Evolutionary conservation across 1,140 invertebrate genomes (phyloP).

Genomic region (Homalodisca vitripennis): DNA sequence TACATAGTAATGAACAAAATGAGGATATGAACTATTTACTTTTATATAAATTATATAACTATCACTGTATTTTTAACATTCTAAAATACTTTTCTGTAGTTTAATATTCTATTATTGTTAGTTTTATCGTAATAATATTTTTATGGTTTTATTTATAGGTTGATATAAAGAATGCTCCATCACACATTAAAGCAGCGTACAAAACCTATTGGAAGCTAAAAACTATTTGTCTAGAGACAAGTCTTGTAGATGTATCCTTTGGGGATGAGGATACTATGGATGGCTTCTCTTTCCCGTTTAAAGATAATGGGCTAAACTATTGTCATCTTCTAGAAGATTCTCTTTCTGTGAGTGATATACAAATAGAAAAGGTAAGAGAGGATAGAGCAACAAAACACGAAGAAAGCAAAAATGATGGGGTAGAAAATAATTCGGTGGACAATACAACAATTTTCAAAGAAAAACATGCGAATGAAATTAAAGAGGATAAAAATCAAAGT

Average conservation of each 20-base stretch:
- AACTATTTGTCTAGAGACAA: slow-evolving; percentile 62
- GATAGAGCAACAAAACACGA: background rate
- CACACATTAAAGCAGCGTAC: slow-evolving; percentile 70
- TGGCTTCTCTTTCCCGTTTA: slow-evolving; percentile 27
- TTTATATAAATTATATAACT: slow-evolving; percentile 29
- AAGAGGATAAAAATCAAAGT: background rate
- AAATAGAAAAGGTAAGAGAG: background rate
- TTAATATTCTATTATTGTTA: background rate
- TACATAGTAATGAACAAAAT: background rate
- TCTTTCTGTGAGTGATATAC: slow-evolving; percentile 9
- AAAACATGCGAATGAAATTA: background rate
- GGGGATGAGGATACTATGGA: slow-evolving; percentile 42
- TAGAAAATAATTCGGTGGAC: background rate
- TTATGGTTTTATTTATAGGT: slow-evolving; percentile 53
- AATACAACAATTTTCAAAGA: background rate
- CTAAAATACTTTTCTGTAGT: slow-evolving; percentile 35
- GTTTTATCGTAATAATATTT: background rate
- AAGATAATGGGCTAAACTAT: background rate
- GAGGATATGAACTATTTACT: background rate
- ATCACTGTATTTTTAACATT: slow-evolving; percentile 32
- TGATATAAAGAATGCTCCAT: slow-evolving; percentile 72
- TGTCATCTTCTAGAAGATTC: slow-evolving; percentile 5
- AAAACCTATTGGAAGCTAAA: slow-evolving; percentile 79
- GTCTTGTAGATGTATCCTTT: slow-evolving; percentile 54
- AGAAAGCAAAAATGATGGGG: background rate